Evolutionary conservation across 2,113 vertebrate species (phyloP), one percentile per base, ranked within the genome.

Genomic region (Chaenocephalus aceratus): DNA sequence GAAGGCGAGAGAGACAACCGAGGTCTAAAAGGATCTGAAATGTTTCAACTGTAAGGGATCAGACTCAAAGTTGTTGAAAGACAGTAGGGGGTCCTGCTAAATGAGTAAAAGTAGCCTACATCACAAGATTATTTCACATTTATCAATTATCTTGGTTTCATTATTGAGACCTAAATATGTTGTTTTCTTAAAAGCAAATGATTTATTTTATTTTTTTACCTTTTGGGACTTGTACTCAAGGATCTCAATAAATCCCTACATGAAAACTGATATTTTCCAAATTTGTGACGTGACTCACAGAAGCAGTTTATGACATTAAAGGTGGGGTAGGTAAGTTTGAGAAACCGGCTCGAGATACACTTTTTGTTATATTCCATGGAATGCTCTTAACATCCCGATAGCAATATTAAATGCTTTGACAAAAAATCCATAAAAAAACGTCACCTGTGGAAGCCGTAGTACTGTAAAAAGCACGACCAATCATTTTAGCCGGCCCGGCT

Each of bases 1-100:
- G 80, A 74, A 67, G 70, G n/a, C 11, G 44, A 58, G 45, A 36
- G 63, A 82, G 44, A 82, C 48, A 64, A 79, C 34, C 52, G 49
- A 69, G 26, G 11, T 80, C 86, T 63, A 57, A 26, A 65, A 71
- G 45, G 60, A 60, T 49, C 48, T 59, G 73, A 18, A 0, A 44
- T 61, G 58, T 46, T 73, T 71, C 30, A 52, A 15, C 72, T 57
- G 56, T 49, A 46, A 59, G 58, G 65, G 21, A 53, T 72, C 44
- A 49, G 36, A 49, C 18, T 30, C 3, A 34, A 34, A 51, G 61
- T 57, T 45, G 73, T 51, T 58, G 12, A 61, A 7, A 60, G 48
- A 6, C 54, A 11, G 36, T 41, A 41, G 36, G 36, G 36, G 36
- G 36, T 41, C 36, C 36, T 41, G 36, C 36, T 41, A 41, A 7